Evolutionary conservation across 2,797 vertebrate genomes (phyloP).

Genomic region (Darevskia mixta): DNA sequence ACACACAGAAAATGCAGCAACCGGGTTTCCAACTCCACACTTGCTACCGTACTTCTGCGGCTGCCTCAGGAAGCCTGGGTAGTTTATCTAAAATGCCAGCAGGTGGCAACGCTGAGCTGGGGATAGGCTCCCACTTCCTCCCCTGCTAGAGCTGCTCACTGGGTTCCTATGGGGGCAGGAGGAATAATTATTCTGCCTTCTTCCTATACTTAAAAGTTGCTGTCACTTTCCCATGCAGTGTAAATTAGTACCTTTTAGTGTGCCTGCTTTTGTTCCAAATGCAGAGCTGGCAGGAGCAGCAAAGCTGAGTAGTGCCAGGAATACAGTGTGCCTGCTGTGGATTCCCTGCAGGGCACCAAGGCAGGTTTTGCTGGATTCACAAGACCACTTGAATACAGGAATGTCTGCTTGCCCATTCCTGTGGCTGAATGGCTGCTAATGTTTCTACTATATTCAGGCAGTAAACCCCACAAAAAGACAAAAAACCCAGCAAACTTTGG

Average conservation of each 20-base stretch:
- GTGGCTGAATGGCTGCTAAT: background rate
- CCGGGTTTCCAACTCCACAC: no score
- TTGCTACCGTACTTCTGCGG: background rate
- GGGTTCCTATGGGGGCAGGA: background rate
- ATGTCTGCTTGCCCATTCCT: background rate
- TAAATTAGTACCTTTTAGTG: background rate
- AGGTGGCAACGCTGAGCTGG: slow-evolving; percentile 18
- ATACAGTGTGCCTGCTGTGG: background rate
- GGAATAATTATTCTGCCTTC: background rate
- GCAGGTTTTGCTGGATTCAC: background rate
- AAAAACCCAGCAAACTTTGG: no score
- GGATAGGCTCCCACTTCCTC: background rate
- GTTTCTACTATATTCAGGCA: background rate
- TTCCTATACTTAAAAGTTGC: background rate
- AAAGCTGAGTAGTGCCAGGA: background rate
- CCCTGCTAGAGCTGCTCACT: no score
- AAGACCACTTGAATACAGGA: background rate
- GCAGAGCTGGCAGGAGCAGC: background rate
- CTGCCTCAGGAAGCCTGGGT: no score
- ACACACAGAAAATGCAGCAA: background rate
- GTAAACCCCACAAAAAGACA: no score
- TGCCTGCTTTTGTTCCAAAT: background rate
- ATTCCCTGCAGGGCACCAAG: background rate
- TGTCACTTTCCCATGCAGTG: fast-evolving
- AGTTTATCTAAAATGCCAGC: background rate